Evolutionary conservation across 1,140 invertebrate genomes (phyloP).

Genomic region (Megalopta genalis): DNA sequence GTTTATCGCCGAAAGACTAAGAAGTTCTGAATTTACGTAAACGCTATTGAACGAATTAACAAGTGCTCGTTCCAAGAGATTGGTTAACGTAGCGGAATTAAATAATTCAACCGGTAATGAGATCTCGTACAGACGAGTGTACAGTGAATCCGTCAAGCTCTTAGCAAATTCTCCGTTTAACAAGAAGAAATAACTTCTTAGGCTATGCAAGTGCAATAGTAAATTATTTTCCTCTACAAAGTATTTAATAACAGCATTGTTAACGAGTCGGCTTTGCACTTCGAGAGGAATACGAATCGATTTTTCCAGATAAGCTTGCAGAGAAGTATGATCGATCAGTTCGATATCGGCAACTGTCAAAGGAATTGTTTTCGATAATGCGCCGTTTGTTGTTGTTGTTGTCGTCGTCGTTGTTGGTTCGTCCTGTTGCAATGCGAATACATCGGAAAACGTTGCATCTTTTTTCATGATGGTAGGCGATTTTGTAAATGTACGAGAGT

Average conservation of each 20-base stretch:
- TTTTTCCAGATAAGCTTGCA: slow-evolving; percentile 84
- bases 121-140: slow-evolving; percentile 83
- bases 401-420: not conserved
- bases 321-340: slow-evolving; percentile 77
- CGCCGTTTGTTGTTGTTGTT: too few relatives aligned
- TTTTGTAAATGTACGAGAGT: slow-evolving; percentile 8
- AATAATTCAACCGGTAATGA: slow-evolving; percentile 84
- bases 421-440: slow-evolving; percentile 7
- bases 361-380: slow-evolving; percentile 25
- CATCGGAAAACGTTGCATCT: slow-evolving; percentile 26
- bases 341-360: slow-evolving; percentile 74
- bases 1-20: slow-evolving; percentile 71
- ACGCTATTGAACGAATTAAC: slow-evolving; percentile 71
- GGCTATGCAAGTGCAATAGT: slow-evolving; percentile 85
- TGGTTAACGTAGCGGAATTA: slow-evolving; percentile 84
- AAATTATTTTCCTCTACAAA: slow-evolving; percentile 85
- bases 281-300: slow-evolving; percentile 85
- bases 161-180: slow-evolving; percentile 88
- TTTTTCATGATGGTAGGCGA: slow-evolving; percentile 5
- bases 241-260: slow-evolving; percentile 86
- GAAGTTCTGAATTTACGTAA: slow-evolving; percentile 71
- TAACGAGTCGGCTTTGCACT: slow-evolving; percentile 85
- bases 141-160: slow-evolving; percentile 84
- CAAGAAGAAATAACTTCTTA: slow-evolving; percentile 88
- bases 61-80: slow-evolving; percentile 84